These are phyloP conservation scores for Pipistrellus pygmaeus DNA, from an alignment of 2,797 vertebrate species.

Conservation along the genomic window DNA sequence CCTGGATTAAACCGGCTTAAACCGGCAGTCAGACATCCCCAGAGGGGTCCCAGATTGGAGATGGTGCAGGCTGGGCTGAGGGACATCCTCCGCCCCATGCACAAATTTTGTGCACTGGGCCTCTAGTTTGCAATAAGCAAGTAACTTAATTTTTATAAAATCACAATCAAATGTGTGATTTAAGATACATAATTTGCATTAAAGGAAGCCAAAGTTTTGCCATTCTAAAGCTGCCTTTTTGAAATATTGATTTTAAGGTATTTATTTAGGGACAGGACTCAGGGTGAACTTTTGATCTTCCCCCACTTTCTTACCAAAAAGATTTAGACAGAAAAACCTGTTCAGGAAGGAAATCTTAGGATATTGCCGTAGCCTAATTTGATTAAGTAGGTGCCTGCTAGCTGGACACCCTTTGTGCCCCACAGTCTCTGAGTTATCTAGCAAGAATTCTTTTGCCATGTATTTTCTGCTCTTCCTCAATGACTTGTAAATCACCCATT, in stretches of 20 bases:
- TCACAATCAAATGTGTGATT: too few species aligned
- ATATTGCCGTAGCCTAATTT: neutral
- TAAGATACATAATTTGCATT: neutral
- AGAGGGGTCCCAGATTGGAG: too few species aligned
- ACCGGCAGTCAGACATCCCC: too few species aligned
- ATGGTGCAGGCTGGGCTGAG: too few species aligned
- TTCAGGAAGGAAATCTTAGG: neutral
- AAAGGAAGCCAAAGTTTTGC: neutral
- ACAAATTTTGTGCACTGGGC: too few species aligned
- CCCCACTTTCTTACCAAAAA: neutral
- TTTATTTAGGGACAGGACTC: neutral
- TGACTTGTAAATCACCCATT: neutral
- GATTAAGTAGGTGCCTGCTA: neutral
- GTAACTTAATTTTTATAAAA: neutral
- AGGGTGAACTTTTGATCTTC: neutral
- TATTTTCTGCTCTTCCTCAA: neutral
- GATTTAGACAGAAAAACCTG: neutral
- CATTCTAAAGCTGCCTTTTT: neutral
- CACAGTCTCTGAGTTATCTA: neutral
- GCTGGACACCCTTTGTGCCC: too few species aligned
- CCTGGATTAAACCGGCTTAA: too few species aligned
- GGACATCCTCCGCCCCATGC: too few species aligned
- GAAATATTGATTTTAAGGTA: neutral
- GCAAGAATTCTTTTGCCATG: neutral
- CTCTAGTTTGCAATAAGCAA: neutral